These are phyloP conservation scores for Chirona hameri DNA, from an alignment of 2,888 invertebrate species.

Conservation along the genomic window DNA sequence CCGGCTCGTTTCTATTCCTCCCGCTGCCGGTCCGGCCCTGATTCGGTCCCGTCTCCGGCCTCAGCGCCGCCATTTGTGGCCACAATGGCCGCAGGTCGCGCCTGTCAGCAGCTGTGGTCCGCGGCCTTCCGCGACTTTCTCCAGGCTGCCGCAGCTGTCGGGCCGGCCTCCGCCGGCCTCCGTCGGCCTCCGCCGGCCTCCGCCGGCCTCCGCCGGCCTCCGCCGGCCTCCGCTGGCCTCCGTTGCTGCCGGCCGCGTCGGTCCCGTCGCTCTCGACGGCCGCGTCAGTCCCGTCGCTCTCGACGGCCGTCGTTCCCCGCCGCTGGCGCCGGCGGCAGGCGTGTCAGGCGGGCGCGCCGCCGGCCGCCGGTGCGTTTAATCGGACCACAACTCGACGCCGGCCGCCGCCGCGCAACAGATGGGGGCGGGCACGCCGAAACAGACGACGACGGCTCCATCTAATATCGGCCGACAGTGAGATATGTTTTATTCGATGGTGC, in stretches of 20 bases:
- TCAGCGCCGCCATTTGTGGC: no score
- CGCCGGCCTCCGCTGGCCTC: no score
- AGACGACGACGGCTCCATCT: conserved; percentile 32
- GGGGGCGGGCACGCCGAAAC: conserved; percentile 13
- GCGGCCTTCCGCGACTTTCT: no score
- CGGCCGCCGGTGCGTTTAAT: neutral
- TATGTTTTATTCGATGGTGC: conserved; percentile 30
- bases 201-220: no score
- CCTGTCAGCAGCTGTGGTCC: no score
- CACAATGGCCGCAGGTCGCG: no score
- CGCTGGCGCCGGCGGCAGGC: neutral
- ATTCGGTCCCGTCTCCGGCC: no score
- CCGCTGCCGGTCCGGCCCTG: no score
- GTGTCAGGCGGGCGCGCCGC: neutral
- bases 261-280: neutral
- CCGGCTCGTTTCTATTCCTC: no score
- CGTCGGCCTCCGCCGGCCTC: no score
- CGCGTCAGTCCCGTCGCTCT: neutral
- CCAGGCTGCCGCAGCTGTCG: no score
- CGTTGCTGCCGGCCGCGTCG: neutral
- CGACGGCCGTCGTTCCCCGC: neutral
- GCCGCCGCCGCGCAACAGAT: conserved; percentile 32
- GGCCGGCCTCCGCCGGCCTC: no score
- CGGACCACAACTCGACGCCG: conserved; percentile 28
- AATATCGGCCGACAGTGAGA: conserved; percentile 30